A percentile compares a stretch with the other conserved stretches of the same genome.
Conservation (phyloP, 2,113 vertebrate genomes). For the Centropristis striata region DNA sequence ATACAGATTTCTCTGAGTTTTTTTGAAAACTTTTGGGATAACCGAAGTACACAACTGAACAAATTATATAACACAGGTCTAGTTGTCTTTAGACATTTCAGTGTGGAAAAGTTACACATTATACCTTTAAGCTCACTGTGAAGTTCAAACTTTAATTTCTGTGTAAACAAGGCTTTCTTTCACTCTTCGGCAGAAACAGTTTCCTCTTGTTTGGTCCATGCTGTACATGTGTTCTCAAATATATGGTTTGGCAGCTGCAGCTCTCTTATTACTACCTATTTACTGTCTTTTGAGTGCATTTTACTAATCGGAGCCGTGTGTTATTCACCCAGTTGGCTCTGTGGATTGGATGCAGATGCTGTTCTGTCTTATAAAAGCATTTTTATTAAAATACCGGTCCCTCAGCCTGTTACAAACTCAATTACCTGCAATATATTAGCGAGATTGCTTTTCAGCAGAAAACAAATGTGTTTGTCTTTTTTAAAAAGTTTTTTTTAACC, state of each 20-base stretch:
- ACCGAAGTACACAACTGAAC: too few relatives aligned
- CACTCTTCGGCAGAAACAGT: neutral
- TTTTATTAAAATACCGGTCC: neutral
- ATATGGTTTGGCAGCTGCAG: conserved; percentile 1
- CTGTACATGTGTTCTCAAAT: neutral
- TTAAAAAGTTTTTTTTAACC: too few relatives aligned
- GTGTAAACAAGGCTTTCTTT: neutral
- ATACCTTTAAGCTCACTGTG: neutral
- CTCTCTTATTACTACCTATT: neutral
- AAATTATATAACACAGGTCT: too few relatives aligned
- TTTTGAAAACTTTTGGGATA: too few relatives aligned
- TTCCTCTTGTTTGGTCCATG: neutral
- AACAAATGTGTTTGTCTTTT: too few relatives aligned
- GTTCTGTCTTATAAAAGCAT: neutral
- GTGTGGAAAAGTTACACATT: too few relatives aligned
- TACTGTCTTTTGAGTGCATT: neutral
- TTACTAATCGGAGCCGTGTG: neutral
- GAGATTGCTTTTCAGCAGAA: neutral
- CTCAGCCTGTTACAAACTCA: neutral
- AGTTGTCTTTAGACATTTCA: too few relatives aligned
- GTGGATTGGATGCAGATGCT: neutral
- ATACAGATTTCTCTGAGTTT: too few relatives aligned
- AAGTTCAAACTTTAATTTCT: neutral
- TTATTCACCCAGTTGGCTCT: neutral
- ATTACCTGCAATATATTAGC: neutral